Percentiles rank a stretch among this genome's conserved stretches.
phyloP scores from a whole-genome alignment of 2,888 invertebrate genomes.

The Cosmia trapezina region DNA sequence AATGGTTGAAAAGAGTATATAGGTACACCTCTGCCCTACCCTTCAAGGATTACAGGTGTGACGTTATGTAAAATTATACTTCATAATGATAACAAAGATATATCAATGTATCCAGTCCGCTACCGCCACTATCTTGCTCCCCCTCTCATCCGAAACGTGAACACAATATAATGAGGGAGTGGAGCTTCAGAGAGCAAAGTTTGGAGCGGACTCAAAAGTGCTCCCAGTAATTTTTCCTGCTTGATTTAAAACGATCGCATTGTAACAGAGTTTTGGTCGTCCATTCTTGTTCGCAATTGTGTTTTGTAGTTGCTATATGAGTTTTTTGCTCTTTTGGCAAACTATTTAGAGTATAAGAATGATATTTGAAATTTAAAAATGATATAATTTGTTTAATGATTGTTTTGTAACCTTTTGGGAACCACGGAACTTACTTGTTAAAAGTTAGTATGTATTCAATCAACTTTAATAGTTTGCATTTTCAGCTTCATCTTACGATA shows the following conservation, averaged over 20 bases:
- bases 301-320: constrained; percentile 48
- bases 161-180: constrained; percentile 87
- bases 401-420: no score
- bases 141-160: constrained; percentile 79
- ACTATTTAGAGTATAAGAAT: neutral
- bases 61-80: no score
- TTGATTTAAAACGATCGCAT: constrained; percentile 85
- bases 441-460: no score
- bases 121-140: constrained; percentile 18
- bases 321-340: constrained; percentile 13
- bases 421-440: no score
- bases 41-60: no score
- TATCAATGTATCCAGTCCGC: neutral
- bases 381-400: no score
- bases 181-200: constrained; percentile 81
- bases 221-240: constrained; percentile 86
- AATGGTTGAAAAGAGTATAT: no score
- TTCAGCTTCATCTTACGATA: no score
- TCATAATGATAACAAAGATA: neutral
- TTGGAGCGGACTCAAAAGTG: constrained; percentile 85
- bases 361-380: neutral
- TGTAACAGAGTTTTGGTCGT: constrained; percentile 79
- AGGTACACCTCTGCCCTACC: no score
- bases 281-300: constrained; percentile 62
- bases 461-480: no score